Evolutionary conservation across 2,113 vertebrate species (phyloP).

Genomic region (Formicarius rufipectus): DNA sequence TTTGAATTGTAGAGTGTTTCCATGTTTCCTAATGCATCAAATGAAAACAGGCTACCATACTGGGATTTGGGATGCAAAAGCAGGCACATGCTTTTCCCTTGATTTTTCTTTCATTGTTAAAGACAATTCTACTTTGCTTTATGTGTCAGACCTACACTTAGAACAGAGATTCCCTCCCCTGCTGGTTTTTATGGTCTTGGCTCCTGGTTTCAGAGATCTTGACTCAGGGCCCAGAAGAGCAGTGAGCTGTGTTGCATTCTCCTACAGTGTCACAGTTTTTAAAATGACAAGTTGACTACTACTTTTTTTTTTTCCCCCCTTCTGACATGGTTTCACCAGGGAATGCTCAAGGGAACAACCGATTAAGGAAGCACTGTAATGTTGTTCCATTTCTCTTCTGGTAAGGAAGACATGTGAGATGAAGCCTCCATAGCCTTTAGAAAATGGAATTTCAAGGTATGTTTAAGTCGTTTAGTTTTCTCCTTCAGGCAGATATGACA

Average conservation of each 20-base stretch:
- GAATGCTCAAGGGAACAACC: background rate
- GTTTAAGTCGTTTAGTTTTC: background rate
- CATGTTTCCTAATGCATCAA: background rate
- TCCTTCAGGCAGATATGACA: background rate
- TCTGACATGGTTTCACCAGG: background rate
- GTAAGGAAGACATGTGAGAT: background rate
- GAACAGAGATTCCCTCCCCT: background rate
- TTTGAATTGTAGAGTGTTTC: background rate
- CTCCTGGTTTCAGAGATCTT: background rate
- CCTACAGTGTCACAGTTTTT: background rate
- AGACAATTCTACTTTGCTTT: background rate
- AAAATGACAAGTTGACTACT: background rate
- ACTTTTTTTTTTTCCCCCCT: fast-evolving
- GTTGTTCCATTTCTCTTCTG: background rate
- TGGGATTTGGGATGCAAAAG: background rate
- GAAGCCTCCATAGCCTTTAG: background rate
- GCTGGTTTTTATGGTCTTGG: background rate
- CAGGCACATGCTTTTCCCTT: too few species aligned
- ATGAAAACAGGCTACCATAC: background rate
- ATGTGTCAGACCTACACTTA: background rate
- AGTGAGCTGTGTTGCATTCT: background rate
- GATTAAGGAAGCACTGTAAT: background rate
- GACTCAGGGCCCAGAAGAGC: background rate
- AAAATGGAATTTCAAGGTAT: background rate
- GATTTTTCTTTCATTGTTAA: background rate